Evolutionary conservation across 2,797 vertebrate genomes (phyloP).

Genomic region (Neomorphus geoffroyi): DNA sequence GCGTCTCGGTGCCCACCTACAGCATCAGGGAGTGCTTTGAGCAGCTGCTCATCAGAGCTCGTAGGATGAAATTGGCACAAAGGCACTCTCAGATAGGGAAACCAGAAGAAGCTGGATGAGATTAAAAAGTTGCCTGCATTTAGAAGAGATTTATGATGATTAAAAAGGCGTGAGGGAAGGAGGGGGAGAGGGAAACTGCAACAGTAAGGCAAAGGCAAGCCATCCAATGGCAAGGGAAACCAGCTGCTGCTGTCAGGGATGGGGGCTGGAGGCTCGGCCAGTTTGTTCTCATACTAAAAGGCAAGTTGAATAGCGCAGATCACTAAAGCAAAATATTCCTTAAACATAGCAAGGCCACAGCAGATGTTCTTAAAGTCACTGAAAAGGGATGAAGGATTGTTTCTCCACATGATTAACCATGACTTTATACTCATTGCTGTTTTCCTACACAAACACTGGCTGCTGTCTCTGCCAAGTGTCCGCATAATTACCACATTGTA

Average conservation of each 20-base stretch:
- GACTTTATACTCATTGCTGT: not conserved
- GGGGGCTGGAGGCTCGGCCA: not conserved
- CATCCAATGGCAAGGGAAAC: not conserved
- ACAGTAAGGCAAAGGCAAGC: not conserved
- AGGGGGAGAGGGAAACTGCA: not conserved
- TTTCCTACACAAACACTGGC: not conserved
- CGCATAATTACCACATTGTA: slow-evolving; percentile 5
- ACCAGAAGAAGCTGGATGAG: slow-evolving; percentile 16
- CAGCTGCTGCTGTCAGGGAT: not conserved
- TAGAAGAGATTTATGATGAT: slow-evolving; percentile 31
- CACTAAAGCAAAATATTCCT: not conserved
- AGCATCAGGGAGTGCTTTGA: not conserved
- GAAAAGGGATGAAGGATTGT: not conserved
- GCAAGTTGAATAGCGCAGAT: not conserved
- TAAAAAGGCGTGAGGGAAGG: not conserved
- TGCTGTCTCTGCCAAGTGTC: not conserved
- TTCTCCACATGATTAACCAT: not conserved
- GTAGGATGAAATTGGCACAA: not conserved
- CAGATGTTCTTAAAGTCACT: not conserved
- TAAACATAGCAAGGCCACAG: not conserved
- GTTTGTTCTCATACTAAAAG: not conserved
- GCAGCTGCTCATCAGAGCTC: slow-evolving; percentile 1
- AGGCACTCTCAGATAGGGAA: not conserved
- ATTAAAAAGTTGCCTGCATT: slow-evolving; percentile 39
- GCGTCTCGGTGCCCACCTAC: slow-evolving; percentile 1